phyloP scores from a whole-genome alignment of 2,888 invertebrate genomes.

The Taphrorychus bicolor region DNA sequence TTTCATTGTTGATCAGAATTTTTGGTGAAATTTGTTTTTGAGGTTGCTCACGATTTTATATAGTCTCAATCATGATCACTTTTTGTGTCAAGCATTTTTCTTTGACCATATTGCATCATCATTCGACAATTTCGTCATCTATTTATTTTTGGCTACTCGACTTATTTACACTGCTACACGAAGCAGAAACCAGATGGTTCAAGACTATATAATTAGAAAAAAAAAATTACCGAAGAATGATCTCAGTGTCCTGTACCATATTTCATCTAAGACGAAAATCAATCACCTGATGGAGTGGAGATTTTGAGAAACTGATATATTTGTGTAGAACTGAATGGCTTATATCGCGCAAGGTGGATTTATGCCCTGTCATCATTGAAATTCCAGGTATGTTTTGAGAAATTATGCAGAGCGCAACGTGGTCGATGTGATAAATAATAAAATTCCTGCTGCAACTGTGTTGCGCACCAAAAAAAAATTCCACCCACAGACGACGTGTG shows the following conservation, averaged over 20 bases:
- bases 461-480: not conserved
- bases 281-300: slow-evolving; percentile 18
- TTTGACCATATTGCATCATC: no score
- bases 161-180: no score
- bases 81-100: no score
- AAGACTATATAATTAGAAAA: no score
- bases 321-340: slow-evolving; percentile 23
- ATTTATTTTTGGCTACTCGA: no score
- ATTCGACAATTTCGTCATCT: not conserved
- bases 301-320: slow-evolving; percentile 21
- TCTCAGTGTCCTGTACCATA: slow-evolving; percentile 9
- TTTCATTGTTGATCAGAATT: not conserved
- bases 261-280: slow-evolving; percentile 21
- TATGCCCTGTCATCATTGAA: slow-evolving; percentile 17
- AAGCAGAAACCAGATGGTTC: no score
- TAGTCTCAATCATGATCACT: no score
- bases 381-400: slow-evolving; percentile 15
- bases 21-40: no score
- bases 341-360: slow-evolving; percentile 9
- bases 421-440: not conserved
- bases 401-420: slow-evolving; percentile 18
- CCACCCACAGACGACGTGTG: not conserved
- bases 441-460: no score
- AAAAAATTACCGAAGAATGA: no score
- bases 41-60: no score